Base-by-base conservation (phyloP, 2,888 invertebrate genomes). In the Allygus modestus region DNA sequence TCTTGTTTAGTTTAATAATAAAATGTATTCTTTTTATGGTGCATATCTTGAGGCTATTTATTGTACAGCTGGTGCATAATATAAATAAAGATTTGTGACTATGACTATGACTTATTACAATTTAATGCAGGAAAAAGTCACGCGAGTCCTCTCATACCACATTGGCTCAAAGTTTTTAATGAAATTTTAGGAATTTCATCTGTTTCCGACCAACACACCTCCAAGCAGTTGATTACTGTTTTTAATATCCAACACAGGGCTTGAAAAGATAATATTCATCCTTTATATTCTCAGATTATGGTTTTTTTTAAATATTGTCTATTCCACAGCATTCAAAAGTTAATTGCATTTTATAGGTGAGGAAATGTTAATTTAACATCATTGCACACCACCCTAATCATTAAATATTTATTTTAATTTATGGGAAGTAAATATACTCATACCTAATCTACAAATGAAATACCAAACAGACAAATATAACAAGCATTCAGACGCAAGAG, bases 181-280 rank as follows among this genome's bases (percentile, higher is more conserved):
- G 65, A 65, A 65, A 65, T 65, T 65, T 65, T 65, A 28, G 28
- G 65, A 28, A 65, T 28, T 65, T 65, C 12, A 26, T 20, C 20
- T 28, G 65, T 17, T 28, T 31, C 65, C n/a, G 31, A 65, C 65
- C 65, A 17, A 65, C 65, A 65, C 65, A 65, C 65, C 65, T 65
- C 65, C 28, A 28, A 65, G 65, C 65, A 65, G 65, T 65, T 65
- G 65, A 65, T 65, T 65, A 65, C 28, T 15, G 65, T 65, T 28
- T 54, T 65, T 28, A 65, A 65, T 65, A 65, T 65, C 65, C 28
- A 28, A 31, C 65, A 26, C 65, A 28, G 5, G 15, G 28, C 28
- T 26, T 26, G 2, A 23, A 58, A 58, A 20, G 58, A 58, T n/a
- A n/a, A 23, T 58, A 4, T 58, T 5, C 20, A 11, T 12, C 23